Evolutionary conservation across 2,797 vertebrate species (phyloP), one percentile per base, ranked within the genome.

Genomic region (Podarcis lilfordi): DNA sequence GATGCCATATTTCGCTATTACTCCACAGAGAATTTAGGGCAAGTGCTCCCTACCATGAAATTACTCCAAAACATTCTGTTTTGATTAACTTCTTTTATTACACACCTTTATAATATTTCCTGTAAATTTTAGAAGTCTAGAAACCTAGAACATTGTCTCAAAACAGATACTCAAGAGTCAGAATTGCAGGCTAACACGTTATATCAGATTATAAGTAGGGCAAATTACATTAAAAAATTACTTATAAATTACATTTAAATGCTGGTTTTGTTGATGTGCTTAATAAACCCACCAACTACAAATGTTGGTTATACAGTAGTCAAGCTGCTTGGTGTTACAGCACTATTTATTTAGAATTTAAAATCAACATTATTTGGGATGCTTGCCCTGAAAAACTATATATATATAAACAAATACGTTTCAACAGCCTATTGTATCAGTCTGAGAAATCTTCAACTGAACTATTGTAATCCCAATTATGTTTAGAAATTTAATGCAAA

Each of bases 401-500:
- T 10, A 35, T 10, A 29, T 17, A 25, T 69, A 91, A 74, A 19
- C 76, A 91, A 85, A 21, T 69, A 72, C 55, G 83, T 89, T 84
- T 86, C 80, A 68, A 66, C 83, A 91, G 89, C 77, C 89, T 64
- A 88, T 81, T 64, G 87, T 86, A 82, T 80, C 89, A 92, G 84
- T 78, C 81, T 89, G 61, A 81, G 78, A 89, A 94, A 89, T 89
- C 43, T 92, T 91, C 74, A 93, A 45, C 81, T 92, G 88, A 88
- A 88, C 43, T 87, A 85, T 91, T 94, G 86, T 79, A 89, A 88
- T 85, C 77, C 91, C 88, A 88, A 91, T 84, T 32, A 90, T 89
- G 92, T 90, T 91, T 77, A 93, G 79, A 84, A 94, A 90, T 89
- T 90, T 90, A 94, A 88, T 76, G 75, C 72, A 90, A 94, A 94